Conservation (phyloP, 2,888 invertebrate genomes). For the Lottia scabra region DNA sequence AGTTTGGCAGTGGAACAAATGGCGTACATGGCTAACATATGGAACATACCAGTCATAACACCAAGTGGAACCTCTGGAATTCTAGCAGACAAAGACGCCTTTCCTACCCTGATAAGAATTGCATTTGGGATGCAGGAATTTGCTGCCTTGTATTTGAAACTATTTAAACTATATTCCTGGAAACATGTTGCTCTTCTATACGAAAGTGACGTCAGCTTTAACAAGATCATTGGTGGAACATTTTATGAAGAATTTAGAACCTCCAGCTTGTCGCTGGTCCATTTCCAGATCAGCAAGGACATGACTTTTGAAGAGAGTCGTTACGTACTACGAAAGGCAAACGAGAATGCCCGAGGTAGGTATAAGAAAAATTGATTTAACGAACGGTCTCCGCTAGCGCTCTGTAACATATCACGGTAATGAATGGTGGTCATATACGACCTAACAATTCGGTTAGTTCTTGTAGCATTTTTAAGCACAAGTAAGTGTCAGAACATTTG, state of each 20-base stretch:
- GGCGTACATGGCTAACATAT: conserved; percentile 29
- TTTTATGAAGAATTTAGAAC: conserved; percentile 12
- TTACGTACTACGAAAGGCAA: conserved; percentile 23
- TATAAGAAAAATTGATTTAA: no score
- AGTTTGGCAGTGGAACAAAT: conserved; percentile 24
- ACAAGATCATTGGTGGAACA: conserved; percentile 8
- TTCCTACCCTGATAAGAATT: conserved; percentile 36
- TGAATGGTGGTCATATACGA: no score
- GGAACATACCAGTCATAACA: conserved; percentile 34
- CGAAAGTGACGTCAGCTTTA: conserved; percentile 19
- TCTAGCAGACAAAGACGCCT: conserved; percentile 29
- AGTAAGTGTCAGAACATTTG: no score
- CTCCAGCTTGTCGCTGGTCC: conserved; percentile 8
- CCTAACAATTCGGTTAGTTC: no score
- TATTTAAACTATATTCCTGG: conserved; percentile 25
- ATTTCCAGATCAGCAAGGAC: conserved; percentile 24
- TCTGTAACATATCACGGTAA: no score
- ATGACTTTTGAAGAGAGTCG: conserved; percentile 16
- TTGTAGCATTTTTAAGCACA: no score
- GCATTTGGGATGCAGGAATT: conserved; percentile 37
- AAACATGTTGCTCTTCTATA: conserved; percentile 23
- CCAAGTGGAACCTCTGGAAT: conserved; percentile 25
- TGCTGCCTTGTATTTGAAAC: conserved; percentile 22
- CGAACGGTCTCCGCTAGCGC: no score
- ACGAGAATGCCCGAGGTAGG: conserved; percentile 34